Conservation (phyloP, 2,888 invertebrate species). For the Lomographa bimaculata region DNA sequence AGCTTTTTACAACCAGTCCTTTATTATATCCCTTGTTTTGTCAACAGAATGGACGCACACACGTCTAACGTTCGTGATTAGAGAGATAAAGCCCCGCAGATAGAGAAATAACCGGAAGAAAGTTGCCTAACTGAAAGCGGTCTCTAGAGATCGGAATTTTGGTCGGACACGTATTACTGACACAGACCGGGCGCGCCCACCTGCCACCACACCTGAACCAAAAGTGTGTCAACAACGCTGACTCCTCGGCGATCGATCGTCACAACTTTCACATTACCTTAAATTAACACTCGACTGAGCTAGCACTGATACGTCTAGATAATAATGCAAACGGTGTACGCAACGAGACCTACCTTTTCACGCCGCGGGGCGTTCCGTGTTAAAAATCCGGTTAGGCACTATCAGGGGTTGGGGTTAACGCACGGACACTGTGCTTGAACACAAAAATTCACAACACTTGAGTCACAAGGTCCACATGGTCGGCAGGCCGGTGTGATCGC, state of each 20-base stretch:
- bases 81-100: slow-evolving; percentile 25
- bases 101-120: slow-evolving; percentile 53
- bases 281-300: slow-evolving; percentile 67
- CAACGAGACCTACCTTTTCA: slow-evolving; percentile 62
- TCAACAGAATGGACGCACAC: slow-evolving; percentile 11
- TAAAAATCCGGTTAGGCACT: slow-evolving; percentile 79
- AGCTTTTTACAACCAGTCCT: slow-evolving; percentile 41
- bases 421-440: slow-evolving; percentile 76
- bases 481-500: slow-evolving; percentile 73
- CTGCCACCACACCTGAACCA: slow-evolving; percentile 77
- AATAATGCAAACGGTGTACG: slow-evolving; percentile 30
- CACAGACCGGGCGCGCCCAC: slow-evolving; percentile 74
- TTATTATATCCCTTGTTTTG: slow-evolving; percentile 11
- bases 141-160: slow-evolving; percentile 76
- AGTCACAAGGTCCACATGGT: slow-evolving; percentile 74
- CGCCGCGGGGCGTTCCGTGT: slow-evolving; percentile 69
- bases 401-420: slow-evolving; percentile 79
- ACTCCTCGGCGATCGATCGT: slow-evolving; percentile 74
- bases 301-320: slow-evolving; percentile 47
- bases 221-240: slow-evolving; percentile 78
- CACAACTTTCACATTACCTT: slow-evolving; percentile 82
- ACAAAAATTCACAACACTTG: slow-evolving; percentile 76
- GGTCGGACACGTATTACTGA: slow-evolving; percentile 68
- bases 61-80: slow-evolving; percentile 9
- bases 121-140: slow-evolving; percentile 75